Conservation (phyloP, 1,140 invertebrate genomes). For the Stenopsyche tienmushanensis region DNA sequence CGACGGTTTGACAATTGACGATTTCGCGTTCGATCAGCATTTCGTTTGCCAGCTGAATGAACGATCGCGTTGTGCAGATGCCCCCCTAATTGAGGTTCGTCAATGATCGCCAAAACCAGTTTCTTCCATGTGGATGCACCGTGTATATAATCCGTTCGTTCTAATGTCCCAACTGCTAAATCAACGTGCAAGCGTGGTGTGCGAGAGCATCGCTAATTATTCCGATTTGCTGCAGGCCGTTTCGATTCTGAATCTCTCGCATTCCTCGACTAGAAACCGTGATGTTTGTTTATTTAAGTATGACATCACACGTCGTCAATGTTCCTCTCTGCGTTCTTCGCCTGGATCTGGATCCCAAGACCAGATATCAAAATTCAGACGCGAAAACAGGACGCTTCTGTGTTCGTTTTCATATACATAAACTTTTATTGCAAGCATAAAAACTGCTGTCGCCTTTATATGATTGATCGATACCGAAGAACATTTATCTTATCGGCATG, state of each 20-base stretch:
- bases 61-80: no score
- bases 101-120: background rate
- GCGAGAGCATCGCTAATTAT: constrained; percentile 11
- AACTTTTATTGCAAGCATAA: no score
- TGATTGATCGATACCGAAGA: no score
- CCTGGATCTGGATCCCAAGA: no score
- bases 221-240: constrained; percentile 11
- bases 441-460: no score
- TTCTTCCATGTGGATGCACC: background rate
- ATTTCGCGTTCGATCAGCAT: background rate
- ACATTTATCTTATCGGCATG: no score
- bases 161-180: background rate
- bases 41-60: no score
- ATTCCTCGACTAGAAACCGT: constrained; percentile 40
- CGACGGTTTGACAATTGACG: background rate
- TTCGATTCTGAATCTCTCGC: constrained; percentile 18
- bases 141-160: background rate
- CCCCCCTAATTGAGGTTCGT: no score
- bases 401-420: no score
- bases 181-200: background rate
- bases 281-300: constrained; percentile 40
- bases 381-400: no score
- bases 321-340: no score
- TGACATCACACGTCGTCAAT: constrained; percentile 37
- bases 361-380: no score